Conservation (phyloP, 2,113 vertebrate species). For the Tachysurus vachellii region DNA sequence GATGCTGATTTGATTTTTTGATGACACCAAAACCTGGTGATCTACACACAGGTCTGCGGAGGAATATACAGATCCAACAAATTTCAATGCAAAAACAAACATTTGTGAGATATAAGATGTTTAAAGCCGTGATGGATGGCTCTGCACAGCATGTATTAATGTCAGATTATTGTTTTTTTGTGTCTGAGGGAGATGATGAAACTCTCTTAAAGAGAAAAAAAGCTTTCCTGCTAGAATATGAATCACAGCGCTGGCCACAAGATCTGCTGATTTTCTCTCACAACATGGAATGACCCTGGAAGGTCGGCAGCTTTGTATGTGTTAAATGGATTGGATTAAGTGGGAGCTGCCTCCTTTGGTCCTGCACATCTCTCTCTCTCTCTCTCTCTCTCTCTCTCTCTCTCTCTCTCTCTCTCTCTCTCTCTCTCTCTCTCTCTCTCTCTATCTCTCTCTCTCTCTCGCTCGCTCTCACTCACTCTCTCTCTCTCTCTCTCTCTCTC, state of each 20-base stretch:
- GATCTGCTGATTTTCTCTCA: conserved; percentile 63
- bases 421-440: background rate
- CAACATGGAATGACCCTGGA: conserved; percentile 71
- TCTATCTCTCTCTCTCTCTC: background rate
- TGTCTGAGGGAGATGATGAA: conserved; percentile 66
- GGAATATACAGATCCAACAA: conserved; percentile 89
- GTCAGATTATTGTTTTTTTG: conserved; percentile 71
- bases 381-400: background rate
- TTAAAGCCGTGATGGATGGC: conserved; percentile 70
- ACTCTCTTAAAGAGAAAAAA: conserved; percentile 63
- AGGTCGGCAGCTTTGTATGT: conserved; percentile 75
- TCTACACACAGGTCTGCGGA: conserved; percentile 90
- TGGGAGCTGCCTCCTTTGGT: conserved; percentile 66
- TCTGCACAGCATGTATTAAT: conserved; percentile 74
- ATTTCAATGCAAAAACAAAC: conserved; percentile 79
- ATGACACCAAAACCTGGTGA: conserved; percentile 88
- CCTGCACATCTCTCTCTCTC: background rate
- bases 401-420: too few species aligned
- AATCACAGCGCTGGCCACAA: conserved; percentile 65
- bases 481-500: background rate
- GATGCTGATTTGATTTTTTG: conserved; percentile 90
- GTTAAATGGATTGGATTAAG: conserved; percentile 78
- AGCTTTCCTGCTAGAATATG: conserved; percentile 68
- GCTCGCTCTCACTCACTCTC: too few species aligned
- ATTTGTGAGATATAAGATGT: conserved; percentile 75